These are phyloP conservation scores for Erpornis zantholeuca DNA, from an alignment of 2,113 vertebrate species.

Conservation along the genomic window DNA sequence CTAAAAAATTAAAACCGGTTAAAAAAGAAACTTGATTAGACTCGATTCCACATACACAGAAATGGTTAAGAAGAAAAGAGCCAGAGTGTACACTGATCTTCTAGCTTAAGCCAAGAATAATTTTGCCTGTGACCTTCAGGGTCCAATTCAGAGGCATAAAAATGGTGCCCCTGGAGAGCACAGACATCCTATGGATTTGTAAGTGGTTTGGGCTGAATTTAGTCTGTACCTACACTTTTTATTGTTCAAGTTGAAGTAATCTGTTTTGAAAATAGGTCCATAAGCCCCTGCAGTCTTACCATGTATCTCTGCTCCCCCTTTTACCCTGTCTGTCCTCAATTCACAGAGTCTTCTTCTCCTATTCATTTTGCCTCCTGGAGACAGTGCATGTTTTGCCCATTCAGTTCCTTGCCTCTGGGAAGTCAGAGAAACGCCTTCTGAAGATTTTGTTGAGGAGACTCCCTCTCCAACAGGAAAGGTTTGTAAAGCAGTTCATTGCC, in stretches of 20 bases:
- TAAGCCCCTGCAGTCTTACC: background rate
- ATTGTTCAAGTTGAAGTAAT: background rate
- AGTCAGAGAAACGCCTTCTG: background rate
- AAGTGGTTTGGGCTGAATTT: background rate
- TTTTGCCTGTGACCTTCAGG: background rate
- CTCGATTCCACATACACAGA: background rate
- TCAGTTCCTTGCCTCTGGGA: background rate
- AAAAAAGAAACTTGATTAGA: background rate
- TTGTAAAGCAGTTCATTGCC: background rate
- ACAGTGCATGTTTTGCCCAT: accelerated
- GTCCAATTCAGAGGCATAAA: background rate
- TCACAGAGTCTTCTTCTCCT: background rate
- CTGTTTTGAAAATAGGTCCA: background rate
- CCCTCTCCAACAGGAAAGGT: background rate
- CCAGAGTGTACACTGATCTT: background rate
- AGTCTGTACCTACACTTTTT: background rate
- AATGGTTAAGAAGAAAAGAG: background rate
- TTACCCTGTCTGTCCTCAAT: background rate
- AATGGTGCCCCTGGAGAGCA: background rate
- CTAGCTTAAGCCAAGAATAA: background rate
- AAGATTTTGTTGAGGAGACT: background rate
- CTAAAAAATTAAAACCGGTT: background rate
- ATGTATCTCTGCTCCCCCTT: background rate
- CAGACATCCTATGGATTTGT: background rate
- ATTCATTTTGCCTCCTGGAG: background rate